Evolutionary conservation across 2,797 vertebrate genomes (phyloP), one percentile per base, ranked within the genome.

Genomic region (Novumbra hubbsi): DNA sequence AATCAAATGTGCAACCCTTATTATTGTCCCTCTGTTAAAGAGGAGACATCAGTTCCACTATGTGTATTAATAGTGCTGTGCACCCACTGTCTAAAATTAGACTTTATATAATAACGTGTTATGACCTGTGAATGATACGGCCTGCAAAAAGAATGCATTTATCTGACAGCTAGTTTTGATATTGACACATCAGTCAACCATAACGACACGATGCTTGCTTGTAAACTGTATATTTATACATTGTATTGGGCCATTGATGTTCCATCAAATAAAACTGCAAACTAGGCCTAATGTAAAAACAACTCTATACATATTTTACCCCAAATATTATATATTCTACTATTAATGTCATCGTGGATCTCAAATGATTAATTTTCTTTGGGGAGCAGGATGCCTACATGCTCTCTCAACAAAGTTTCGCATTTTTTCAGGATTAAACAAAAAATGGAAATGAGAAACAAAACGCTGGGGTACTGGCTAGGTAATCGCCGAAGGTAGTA

Each of bases 401-500:
- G 19, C 9, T 38, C 21, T 67, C 50, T 38, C 3, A 32, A 3
- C 28, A 21, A 71, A 71, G 69, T 71, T 71, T 71, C 30, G 8
- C 52, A 57, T 71, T 71, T 71, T 57, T 71, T 71, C 50, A 71
- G 69, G 30, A 21, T 34, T 12, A 21, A 30, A 30, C 52, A 16
- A 55, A n/a, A n/a, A 21, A 21, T 19, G 52, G 8, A 55, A 50
- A 4, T 28, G 45, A 28, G 28, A 16, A 16, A 28, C 14, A 64
- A 28, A 5, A 32, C 62, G 3, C 28, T 17, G 27, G 27, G 4
- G 14, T 64, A 14, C 28, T 64, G 27, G 27, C 27, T 63, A 28
- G 15, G 62, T 64, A 28, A 16, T 16, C 2, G 28, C 62, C 24
- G 11, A 60, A 27, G n/a, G 3, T 60, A 24, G 55, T 12, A 45